Evolutionary conservation across 2,888 invertebrate genomes (phyloP), one percentile per base, ranked within the genome.

Genomic region (Phortica magna): DNA sequence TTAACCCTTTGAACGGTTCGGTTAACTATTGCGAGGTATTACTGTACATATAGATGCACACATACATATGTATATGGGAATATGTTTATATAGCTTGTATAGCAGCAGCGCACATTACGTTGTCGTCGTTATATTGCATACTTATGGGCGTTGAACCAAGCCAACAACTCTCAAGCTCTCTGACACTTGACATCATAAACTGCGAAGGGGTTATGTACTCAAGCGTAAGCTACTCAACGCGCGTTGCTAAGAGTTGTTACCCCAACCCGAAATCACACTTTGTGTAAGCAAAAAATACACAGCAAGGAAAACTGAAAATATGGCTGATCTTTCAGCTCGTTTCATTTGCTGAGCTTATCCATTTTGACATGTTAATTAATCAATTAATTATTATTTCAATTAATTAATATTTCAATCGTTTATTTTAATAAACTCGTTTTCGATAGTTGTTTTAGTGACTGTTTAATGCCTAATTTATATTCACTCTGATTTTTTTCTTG

Each of bases 151-250:
- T 43, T n/a, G 19, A 14, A 42, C 43, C 43, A 43, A 19, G 43
- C 17, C 19, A 68, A 68, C 9, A 22, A n/a, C 19, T 17, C 22
- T 68, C 39, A 68, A 68, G 48, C 19, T 9, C 48, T 19, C 68
- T 43, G 48, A 68, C 68, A 43, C 68, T 68, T 68, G 68, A 68
- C 68, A 68, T 68, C 68, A 68, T 43, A 68, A 68, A 68, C 68
- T 68, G 68, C 43, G n/a, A 67, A 17, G 41, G 42, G 67, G 67
- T 67, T n/a, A 19, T n/a, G 43, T 42, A 41, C 17, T 10, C 14
- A 17, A 59, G 61, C 22, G 31, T 22, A 61, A 22, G 17, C 61
- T 61, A 61, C 61, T 61, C 31, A 31, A 31, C 31, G 31, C 31
- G 31, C 31, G 31, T 31, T 31, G 31, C 31, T 4, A 31, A 31